Evolutionary conservation across 2,113 vertebrate genomes (phyloP), one percentile per base, ranked within the genome.

Genomic region (Cynocephalus volans): DNA sequence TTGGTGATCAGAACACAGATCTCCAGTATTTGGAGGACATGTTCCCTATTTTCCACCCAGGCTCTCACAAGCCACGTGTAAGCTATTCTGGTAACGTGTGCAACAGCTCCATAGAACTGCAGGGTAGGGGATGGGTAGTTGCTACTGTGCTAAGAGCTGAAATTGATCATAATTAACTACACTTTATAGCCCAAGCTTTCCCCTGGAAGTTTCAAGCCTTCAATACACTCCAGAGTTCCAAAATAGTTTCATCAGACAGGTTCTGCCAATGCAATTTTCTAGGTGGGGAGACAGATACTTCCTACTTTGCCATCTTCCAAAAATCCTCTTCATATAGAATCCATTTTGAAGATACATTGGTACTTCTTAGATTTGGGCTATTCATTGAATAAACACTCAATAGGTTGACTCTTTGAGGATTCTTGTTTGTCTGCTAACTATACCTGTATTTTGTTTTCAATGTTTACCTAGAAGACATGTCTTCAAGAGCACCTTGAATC

Each of bases 401-500:
- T 56, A 50, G 21, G 15, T 62, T 87, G 36, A 41, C 33, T 62
- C 54, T 0, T 76, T 84, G 48, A 77, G 62, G 69, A 69, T 50
- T 64, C 84, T 83, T 15, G 2, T 4, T 70, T 0, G 9, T 80
- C 17, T 31, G 1, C 19, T 86, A 54, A 95, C 33, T 11, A 4
- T 69, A 56, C 48, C 14, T 96, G 21, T 90, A 1, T 64, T 95
- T 80, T 80, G 33, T 90, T 91, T 3, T 50, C 56, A 28, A 2
- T 89, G 76, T 0, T 10, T 50, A 67, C 64, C 28, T 52, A 58
- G 41, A 98, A 99, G 99, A 99, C 98, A 4, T 99, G 98, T 77
- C 97, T 99, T 93, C 99, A 99, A 98, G 99, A 99, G 97, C 99
- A 99, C 69, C 97, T 99, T 88, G 99, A 99, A 60, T 99, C 98